A percentile compares a stretch with the other conserved stretches of the same genome.
phyloP scores from a whole-genome alignment of 2,797 vertebrate genomes.

The Gephyroberyx darwinii region DNA sequence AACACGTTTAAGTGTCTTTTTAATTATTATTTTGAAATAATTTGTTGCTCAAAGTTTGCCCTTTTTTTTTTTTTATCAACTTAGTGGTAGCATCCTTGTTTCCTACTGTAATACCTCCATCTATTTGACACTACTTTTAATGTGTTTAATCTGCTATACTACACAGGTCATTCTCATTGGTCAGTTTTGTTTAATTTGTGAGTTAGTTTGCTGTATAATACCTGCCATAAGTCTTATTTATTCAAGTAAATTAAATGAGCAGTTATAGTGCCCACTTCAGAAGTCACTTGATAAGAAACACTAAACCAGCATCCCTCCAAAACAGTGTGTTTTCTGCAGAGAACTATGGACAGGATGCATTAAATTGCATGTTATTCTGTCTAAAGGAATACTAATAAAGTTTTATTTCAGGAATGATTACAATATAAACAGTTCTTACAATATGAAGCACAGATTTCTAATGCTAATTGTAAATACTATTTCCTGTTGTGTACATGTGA shows the following conservation, averaged over 20 bases:
- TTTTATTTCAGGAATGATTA: neutral
- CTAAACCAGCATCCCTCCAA: no score
- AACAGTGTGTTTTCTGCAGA: no score
- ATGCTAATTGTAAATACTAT: constrained; percentile 9
- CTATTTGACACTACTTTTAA: neutral
- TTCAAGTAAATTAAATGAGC: neutral
- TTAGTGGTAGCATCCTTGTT: neutral
- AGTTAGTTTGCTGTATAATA: no score
- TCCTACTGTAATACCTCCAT: neutral
- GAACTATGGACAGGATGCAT: no score
- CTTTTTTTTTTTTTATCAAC: no score
- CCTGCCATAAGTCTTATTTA: neutral
- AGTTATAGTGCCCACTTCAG: neutral
- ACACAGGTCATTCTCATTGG: no score
- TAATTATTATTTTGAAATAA: neutral
- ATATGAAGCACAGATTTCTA: neutral
- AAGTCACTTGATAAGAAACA: no score
- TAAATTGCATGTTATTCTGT: no score
- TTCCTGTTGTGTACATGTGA: neutral
- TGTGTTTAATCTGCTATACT: neutral
- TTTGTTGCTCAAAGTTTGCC: neutral
- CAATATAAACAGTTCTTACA: neutral
- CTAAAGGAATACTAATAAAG: no score
- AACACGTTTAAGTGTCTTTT: neutral
- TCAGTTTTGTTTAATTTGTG: no score